phyloP scores from a whole-genome alignment of 2,113 vertebrate genomes.

The Nannobrachium achirus region DNA sequence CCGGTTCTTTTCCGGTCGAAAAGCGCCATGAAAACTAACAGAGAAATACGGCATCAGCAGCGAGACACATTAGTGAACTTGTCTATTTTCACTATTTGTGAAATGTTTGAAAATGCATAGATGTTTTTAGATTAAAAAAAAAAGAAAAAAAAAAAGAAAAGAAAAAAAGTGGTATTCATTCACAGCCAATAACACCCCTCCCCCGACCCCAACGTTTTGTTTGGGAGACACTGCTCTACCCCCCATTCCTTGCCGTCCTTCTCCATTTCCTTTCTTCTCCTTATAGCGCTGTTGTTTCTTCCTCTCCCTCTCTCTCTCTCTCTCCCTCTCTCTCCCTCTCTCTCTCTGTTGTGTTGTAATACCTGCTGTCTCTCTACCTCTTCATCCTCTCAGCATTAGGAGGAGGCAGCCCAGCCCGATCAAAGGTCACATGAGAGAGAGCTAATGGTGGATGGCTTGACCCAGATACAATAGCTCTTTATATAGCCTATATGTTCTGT shows the following conservation, averaged over 20 bases:
- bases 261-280: constrained; percentile 20
- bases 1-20: no score
- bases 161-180: no score
- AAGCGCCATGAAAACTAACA: no score
- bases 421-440: constrained; percentile 14
- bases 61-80: no score
- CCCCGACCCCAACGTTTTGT: no score
- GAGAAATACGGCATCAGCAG: no score
- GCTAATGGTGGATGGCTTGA: constrained; percentile 5
- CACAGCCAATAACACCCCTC: no score
- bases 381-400: constrained; percentile 18
- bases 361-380: constrained; percentile 22
- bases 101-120: no score
- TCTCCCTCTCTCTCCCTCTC: background rate
- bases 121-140: no score
- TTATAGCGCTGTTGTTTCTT: background rate
- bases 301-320: background rate
- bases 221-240: no score
- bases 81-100: no score
- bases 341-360: constrained; percentile 32
- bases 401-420: background rate
- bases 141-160: no score
- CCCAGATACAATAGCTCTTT: constrained; percentile 10
- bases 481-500: background rate
- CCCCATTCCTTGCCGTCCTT: constrained; percentile 18